A percentile compares a stretch with the other conserved stretches of the same genome.
Conservation (phyloP, 2,797 vertebrate genomes). For the Rhinoraja longicauda region DNA sequence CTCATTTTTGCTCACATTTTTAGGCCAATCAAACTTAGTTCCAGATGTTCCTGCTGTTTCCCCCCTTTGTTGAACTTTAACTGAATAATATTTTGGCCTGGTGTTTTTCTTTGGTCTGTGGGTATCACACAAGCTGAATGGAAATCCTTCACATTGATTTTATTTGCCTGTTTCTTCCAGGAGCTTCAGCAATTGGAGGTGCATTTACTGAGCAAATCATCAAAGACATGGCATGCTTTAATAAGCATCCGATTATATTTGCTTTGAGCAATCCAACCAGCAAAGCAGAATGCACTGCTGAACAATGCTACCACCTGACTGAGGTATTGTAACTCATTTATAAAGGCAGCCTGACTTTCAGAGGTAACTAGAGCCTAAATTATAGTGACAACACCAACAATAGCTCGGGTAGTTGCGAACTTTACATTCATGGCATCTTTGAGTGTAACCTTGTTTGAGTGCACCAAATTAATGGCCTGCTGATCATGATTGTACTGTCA, state of each 20-base stretch:
- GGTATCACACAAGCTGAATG: neutral
- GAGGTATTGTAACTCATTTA: constrained; percentile 60
- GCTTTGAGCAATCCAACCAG: constrained; percentile 97
- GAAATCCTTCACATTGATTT: neutral
- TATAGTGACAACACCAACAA: neutral
- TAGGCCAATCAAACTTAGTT: too few relatives aligned
- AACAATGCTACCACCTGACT: constrained; percentile 85
- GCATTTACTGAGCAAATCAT: constrained; percentile 86
- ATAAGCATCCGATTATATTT: constrained; percentile 84
- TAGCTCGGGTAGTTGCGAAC: neutral
- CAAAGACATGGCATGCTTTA: constrained; percentile 82
- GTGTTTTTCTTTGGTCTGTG: neutral
- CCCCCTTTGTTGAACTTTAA: neutral
- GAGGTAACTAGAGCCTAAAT: neutral
- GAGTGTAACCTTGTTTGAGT: neutral
- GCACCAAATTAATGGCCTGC: neutral
- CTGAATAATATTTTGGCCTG: neutral
- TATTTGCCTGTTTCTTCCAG: constrained; percentile 53
- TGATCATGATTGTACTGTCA: neutral
- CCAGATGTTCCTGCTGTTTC: too few relatives aligned
- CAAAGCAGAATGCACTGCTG: constrained; percentile 95
- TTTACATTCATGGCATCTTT: neutral
- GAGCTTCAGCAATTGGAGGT: constrained; percentile 82
- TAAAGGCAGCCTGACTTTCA: neutral
- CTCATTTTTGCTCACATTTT: too few relatives aligned